These are phyloP conservation scores for Martes flavigula DNA, from an alignment of 2,797 vertebrate genomes.

Conservation along the genomic window DNA sequence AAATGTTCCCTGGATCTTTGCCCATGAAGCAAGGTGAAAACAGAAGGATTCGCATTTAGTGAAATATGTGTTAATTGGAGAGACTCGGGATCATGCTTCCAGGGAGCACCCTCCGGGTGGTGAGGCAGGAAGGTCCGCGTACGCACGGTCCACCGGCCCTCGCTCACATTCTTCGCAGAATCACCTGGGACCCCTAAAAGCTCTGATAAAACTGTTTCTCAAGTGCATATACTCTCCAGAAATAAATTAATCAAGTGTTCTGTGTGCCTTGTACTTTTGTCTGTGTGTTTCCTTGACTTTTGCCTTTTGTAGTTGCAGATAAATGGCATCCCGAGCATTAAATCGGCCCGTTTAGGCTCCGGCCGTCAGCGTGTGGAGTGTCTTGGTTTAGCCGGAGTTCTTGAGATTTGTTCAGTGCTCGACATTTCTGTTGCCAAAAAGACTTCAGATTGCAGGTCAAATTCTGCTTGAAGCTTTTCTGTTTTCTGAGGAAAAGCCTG, in stretches of 20 bases:
- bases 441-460: background rate
- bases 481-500: background rate
- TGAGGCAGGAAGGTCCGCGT: background rate
- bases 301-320: background rate
- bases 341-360: background rate
- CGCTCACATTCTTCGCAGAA: no score
- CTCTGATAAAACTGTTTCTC: background rate
- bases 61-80: background rate
- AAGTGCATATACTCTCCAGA: background rate
- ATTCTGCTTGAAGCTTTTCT: background rate
- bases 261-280: background rate
- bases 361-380: rapidly evolving
- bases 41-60: background rate
- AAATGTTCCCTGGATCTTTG: background rate
- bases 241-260: background rate
- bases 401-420: background rate
- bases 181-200: background rate
- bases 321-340: background rate
- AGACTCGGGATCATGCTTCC: rapidly evolving
- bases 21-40: background rate
- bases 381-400: background rate
- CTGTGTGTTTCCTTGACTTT: background rate
- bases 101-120: background rate
- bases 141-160: rapidly evolving
- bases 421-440: background rate